phyloP scores from a whole-genome alignment of 2,797 vertebrate species.

The Moxostoma hubbsi region DNA sequence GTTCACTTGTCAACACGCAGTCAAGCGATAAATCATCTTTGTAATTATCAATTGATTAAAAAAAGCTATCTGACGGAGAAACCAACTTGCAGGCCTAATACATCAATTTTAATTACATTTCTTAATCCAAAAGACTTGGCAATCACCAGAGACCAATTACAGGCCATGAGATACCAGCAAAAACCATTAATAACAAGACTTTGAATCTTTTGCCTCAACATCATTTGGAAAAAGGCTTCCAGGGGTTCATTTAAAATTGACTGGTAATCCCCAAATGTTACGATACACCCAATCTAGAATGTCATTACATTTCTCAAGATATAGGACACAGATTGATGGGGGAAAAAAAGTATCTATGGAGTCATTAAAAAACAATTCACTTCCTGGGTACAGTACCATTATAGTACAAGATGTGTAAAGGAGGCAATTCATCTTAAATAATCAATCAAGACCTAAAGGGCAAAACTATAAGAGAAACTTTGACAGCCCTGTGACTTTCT shows the following conservation, averaged over 20 bases:
- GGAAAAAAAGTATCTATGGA: background rate
- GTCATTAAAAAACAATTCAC: background rate
- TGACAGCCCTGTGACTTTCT: no score
- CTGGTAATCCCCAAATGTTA: background rate
- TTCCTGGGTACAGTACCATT: background rate
- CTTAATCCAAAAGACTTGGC: conserved; percentile 77
- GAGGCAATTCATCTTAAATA: conserved; percentile 13
- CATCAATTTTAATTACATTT: conserved; percentile 79
- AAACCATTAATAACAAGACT: conserved; percentile 75
- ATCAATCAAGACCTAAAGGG: conserved; percentile 3
- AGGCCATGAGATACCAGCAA: conserved; percentile 71
- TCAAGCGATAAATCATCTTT: conserved; percentile 71
- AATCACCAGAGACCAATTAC: conserved; percentile 81
- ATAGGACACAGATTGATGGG: background rate
- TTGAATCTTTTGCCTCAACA: conserved; percentile 62
- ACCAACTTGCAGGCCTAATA: conserved; percentile 73
- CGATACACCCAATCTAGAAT: background rate
- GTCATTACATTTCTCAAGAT: background rate
- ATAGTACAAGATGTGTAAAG: conserved; percentile 1
- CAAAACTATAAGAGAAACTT: background rate
- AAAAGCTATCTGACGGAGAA: conserved; percentile 69
- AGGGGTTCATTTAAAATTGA: conserved; percentile 44
- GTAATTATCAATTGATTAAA: conserved; percentile 80
- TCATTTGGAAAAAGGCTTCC: conserved; percentile 54
- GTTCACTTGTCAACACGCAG: conserved; percentile 69